Conservation (phyloP, 2,888 invertebrate species). For the Drosophila prolongata region DNA sequence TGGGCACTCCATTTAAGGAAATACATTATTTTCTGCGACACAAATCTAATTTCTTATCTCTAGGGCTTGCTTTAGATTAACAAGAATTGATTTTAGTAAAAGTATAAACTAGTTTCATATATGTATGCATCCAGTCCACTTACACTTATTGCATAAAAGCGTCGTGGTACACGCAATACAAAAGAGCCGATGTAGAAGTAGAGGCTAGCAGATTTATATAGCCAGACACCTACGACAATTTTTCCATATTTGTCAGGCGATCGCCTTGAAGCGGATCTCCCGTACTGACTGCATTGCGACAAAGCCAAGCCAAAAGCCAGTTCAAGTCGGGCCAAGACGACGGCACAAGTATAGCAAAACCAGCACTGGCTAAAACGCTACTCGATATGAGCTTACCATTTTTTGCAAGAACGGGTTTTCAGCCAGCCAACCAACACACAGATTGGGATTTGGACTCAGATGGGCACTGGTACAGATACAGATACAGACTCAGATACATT, state of each 20-base stretch:
- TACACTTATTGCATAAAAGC: conserved; percentile 39
- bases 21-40: too few species aligned
- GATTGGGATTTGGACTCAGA: too few species aligned
- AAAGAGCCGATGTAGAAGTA: conserved; percentile 31
- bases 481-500: background rate
- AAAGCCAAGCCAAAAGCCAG: conserved; percentile 17
- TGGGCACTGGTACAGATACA: conserved; percentile 5
- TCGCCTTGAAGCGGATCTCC: conserved; percentile 60
- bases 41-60: too few species aligned
- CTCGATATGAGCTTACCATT: conserved; percentile 47
- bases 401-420: conserved; percentile 60
- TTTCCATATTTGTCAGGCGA: conserved; percentile 65
- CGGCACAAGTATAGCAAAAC: conserved; percentile 21
- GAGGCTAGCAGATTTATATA: conserved; percentile 41
- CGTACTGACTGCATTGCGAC: conserved; percentile 32
- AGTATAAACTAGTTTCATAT: background rate
- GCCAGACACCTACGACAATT: conserved; percentile 63
- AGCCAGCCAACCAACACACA: conserved; percentile 2
- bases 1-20: too few species aligned
- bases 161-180: conserved; percentile 29
- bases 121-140: background rate
- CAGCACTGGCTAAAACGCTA: conserved; percentile 52
- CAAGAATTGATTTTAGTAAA: too few species aligned
- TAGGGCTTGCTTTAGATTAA: too few species aligned
- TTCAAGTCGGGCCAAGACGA: conserved; percentile 7